These are phyloP conservation scores for Tribolium freemani DNA, from an alignment of 2,888 invertebrate genomes.

Conservation along the genomic window DNA sequence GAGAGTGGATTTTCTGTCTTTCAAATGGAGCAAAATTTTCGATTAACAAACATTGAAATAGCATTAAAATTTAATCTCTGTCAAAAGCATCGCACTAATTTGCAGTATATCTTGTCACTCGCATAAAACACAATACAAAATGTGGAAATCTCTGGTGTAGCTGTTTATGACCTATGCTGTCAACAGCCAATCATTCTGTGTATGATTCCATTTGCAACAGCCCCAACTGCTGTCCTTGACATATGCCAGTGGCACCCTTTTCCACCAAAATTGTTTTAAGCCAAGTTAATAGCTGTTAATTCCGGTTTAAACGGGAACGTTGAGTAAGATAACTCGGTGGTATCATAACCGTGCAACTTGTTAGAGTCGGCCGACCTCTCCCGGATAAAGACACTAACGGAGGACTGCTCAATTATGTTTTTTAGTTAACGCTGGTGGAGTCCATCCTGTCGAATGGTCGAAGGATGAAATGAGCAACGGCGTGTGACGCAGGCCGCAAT, in stretches of 20 bases:
- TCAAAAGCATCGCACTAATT: too few species aligned
- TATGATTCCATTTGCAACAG: background rate
- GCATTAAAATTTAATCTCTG: too few species aligned
- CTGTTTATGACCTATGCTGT: background rate
- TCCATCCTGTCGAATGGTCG: constrained; percentile 12
- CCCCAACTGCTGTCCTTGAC: background rate
- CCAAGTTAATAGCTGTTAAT: background rate
- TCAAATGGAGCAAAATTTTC: too few species aligned
- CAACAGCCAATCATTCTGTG: background rate
- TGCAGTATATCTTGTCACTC: too few species aligned
- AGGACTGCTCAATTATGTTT: background rate
- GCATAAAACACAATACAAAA: background rate
- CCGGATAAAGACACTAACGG: background rate
- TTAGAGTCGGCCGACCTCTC: background rate
- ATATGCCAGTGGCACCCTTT: background rate
- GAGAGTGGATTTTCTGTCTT: too few species aligned
- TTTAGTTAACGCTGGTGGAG: background rate
- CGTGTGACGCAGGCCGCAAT: constrained; percentile 57
- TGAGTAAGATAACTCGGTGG: background rate
- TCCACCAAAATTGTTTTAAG: background rate
- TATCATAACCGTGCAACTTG: background rate
- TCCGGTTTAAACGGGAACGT: background rate
- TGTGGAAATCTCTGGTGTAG: background rate
- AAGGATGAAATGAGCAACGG: constrained; percentile 40
- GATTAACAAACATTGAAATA: too few species aligned